Conservation (phyloP, 2,797 vertebrate species). For the Oreonectes daqikongensis region DNA sequence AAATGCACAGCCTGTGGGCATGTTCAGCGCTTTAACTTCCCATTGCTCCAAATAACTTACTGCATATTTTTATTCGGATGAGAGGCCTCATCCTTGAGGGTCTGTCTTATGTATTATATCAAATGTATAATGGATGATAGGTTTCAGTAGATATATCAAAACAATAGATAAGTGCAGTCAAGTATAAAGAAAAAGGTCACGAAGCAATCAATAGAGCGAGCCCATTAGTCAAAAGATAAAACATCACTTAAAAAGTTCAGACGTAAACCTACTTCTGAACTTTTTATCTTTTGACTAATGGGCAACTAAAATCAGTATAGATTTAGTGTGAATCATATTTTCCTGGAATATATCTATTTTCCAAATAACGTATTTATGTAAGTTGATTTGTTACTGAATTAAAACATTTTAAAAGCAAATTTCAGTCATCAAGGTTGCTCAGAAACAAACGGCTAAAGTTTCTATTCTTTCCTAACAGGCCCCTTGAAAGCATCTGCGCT, state of each 20-base stretch:
- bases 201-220: conserved; percentile 41
- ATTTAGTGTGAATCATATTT: not conserved
- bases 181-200: conserved; percentile 8
- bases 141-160: conserved; percentile 38
- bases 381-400: too few relatives aligned
- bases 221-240: conserved; percentile 31
- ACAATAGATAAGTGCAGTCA: conserved; percentile 42
- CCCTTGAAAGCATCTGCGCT: conserved; percentile 36
- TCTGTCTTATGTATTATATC: conserved; percentile 18
- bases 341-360: not conserved
- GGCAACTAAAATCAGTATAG: not conserved
- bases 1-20: conserved; percentile 51
- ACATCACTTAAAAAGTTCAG: conserved; percentile 24
- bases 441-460: not conserved
- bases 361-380: too few relatives aligned
- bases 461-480: conserved; percentile 2
- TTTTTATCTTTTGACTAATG: too few relatives aligned
- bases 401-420: not conserved
- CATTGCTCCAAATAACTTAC: conserved; percentile 36
- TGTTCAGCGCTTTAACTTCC: conserved; percentile 35
- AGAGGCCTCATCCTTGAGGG: conserved; percentile 25
- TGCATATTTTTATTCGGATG: conserved; percentile 46
- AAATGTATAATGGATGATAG: conserved; percentile 50
- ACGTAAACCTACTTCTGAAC: not conserved
- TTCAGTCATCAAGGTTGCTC: not conserved